Evolutionary conservation across 2,113 vertebrate species (phyloP).

Genomic region (Casuarius casuarius): DNA sequence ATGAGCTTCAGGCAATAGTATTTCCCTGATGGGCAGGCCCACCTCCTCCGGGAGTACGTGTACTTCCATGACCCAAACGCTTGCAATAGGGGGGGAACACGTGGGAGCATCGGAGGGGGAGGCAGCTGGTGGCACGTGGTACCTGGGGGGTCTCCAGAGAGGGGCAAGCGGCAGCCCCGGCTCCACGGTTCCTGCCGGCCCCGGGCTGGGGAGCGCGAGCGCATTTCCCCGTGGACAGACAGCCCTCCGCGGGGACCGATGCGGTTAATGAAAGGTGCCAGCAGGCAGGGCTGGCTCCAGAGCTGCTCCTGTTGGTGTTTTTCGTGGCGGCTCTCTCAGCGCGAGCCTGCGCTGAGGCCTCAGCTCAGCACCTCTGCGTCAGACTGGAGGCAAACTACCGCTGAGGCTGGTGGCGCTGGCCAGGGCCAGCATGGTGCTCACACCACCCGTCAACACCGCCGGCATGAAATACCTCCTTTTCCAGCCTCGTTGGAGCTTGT

Average conservation of each 20-base stretch:
- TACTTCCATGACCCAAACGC: neutral
- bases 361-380: neutral
- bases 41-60: neutral
- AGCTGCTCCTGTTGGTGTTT: neutral
- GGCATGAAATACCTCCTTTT: neutral
- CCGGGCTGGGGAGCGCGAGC: too few species aligned
- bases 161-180: too few species aligned
- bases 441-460: rapidly evolving
- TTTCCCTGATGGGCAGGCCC: rapidly evolving
- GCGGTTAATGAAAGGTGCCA: neutral
- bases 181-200: too few species aligned
- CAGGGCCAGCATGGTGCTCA: neutral
- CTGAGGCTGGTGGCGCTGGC: neutral
- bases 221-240: neutral
- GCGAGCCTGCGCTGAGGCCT: too few species aligned
- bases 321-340: too few species aligned
- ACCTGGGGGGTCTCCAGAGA: too few species aligned
- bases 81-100: too few species aligned
- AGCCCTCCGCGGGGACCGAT: neutral
- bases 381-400: rapidly evolving
- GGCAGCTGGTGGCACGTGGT: too few species aligned
- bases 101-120: too few species aligned
- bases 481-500: neutral
- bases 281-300: neutral
- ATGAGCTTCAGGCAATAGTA: neutral